Percentiles rank a stretch among this genome's conserved stretches.
phyloP scores from a whole-genome alignment of 2,888 invertebrate species.

The Odontothrips loti region DNA sequence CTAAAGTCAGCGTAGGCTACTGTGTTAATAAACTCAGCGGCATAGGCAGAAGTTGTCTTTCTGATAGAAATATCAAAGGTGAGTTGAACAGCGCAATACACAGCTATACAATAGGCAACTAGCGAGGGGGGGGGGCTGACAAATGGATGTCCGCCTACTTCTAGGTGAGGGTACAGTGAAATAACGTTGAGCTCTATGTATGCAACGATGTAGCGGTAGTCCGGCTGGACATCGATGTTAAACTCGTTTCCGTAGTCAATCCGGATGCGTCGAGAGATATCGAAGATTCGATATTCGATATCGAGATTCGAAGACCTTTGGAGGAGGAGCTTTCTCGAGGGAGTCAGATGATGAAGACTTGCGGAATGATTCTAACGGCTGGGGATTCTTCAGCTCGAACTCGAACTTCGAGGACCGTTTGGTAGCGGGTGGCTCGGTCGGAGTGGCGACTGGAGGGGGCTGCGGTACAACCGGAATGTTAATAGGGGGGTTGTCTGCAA shows the following conservation, averaged over 20 bases:
- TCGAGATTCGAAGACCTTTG: not conserved
- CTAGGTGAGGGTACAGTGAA: not conserved
- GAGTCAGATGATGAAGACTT: not conserved
- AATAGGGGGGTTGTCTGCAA: not conserved
- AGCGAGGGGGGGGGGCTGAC: not conserved
- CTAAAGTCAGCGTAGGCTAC: not conserved
- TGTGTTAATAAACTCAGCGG: not conserved
- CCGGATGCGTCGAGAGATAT: not conserved
- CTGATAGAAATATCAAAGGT: not conserved
- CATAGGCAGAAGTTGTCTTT: not conserved
- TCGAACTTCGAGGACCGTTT: not conserved
- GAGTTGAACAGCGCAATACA: not conserved
- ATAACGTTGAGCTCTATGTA: not conserved
- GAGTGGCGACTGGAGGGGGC: not conserved
- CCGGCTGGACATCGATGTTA: constrained; percentile 12
- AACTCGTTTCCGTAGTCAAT: not conserved
- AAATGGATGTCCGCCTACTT: not conserved
- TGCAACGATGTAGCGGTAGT: not conserved
- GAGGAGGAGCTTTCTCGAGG: not conserved
- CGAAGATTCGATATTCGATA: no score
- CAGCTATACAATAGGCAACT: not conserved
- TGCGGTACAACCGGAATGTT: not conserved
- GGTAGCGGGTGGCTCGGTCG: not conserved
- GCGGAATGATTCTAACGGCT: not conserved
- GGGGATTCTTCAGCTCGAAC: not conserved